Conservation (phyloP, 1,140 invertebrate genomes). For the Drusus annulatus region DNA sequence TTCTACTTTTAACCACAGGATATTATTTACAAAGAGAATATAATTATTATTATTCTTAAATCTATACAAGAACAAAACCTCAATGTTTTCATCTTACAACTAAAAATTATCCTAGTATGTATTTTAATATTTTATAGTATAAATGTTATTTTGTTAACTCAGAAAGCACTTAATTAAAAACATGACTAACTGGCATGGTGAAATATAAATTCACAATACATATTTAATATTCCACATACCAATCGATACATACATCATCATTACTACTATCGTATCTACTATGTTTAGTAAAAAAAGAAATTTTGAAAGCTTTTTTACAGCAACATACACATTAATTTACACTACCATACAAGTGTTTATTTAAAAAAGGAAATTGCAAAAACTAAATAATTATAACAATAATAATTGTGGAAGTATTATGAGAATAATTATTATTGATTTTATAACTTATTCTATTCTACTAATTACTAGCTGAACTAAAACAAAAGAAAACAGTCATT, state of each 20-base stretch:
- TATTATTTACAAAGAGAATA: slow-evolving; percentile 5
- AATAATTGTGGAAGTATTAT: slow-evolving; percentile 14
- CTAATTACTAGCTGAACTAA: not conserved
- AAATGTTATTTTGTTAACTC: not conserved
- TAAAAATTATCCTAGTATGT: not conserved
- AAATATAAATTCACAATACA: not conserved
- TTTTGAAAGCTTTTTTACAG: slow-evolving; percentile 23
- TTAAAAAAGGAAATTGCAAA: not conserved
- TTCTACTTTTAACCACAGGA: not conserved
- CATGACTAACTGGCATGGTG: not conserved
- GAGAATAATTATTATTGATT: slow-evolving; percentile 1
- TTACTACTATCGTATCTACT: not conserved
- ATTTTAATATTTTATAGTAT: slow-evolving; percentile 8
- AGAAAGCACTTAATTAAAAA: not conserved
- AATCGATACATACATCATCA: not conserved
- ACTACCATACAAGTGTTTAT: too few species aligned
- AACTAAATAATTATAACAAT: not conserved
- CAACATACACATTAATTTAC: slow-evolving; percentile 2
- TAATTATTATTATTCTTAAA: not conserved
- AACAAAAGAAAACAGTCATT: not conserved
- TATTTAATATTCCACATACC: not conserved
- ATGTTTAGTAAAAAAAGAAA: not conserved
- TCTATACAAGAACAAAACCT: not conserved
- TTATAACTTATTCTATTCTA: not conserved
- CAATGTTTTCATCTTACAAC: not conserved